A percentile compares a stretch with the other conserved stretches of the same genome.
These are phyloP conservation scores for Leptoclinus maculatus DNA, from an alignment of 2,797 vertebrate genomes.

Conservation along the genomic window DNA sequence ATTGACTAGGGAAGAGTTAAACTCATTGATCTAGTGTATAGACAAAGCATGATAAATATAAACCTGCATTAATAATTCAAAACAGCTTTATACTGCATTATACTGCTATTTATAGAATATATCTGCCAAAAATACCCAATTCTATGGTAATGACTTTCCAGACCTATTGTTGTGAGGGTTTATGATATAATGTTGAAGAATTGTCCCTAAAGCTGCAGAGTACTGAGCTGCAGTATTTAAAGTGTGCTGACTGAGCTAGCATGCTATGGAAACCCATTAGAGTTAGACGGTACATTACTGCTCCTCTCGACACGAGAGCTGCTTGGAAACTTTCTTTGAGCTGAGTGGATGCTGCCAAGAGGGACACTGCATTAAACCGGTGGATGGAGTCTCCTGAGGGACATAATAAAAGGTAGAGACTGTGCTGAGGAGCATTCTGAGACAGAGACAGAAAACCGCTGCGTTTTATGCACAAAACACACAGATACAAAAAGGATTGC, in stretches of 20 bases:
- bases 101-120: not conserved
- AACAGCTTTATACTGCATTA: not conserved
- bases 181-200: not conserved
- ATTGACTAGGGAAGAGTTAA: not conserved
- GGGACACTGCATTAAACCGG: conserved; percentile 30
- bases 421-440: not conserved
- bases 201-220: not conserved
- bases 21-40: not conserved
- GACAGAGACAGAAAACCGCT: not conserved
- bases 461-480: not conserved
- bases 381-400: conserved; percentile 23
- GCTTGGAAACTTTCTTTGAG: conserved; percentile 48
- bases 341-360: conserved; percentile 50
- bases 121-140: not conserved
- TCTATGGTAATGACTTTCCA: not conserved
- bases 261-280: conserved; percentile 32
- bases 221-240: not conserved
- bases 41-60: not conserved
- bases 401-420: not conserved
- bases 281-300: conserved; percentile 29
- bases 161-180: not conserved
- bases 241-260: conserved; percentile 7
- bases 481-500: not conserved
- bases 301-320: conserved; percentile 36
- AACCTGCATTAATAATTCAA: conserved; percentile 12